Evolutionary conservation across 1,140 invertebrate species (phyloP).

Genomic region (Ceratina australensis): DNA sequence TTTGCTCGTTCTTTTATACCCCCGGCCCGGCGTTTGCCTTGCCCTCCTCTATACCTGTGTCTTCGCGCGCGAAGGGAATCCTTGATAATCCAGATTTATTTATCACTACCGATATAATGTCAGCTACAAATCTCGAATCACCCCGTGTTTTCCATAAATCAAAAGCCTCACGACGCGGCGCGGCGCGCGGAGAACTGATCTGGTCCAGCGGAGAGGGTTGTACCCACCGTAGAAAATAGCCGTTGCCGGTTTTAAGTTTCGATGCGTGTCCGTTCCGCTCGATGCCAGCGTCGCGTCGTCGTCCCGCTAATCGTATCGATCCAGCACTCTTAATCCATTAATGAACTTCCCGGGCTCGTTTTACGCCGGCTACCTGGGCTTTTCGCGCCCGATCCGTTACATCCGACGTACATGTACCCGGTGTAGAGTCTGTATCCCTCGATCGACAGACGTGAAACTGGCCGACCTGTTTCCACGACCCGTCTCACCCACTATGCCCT

Average conservation of each 20-base stretch:
- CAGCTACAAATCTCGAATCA: slow-evolving; percentile 18
- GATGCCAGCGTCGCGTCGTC: slow-evolving; percentile 9
- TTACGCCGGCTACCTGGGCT: slow-evolving; percentile 61
- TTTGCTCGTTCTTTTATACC: background rate
- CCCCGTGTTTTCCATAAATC: slow-evolving; percentile 43
- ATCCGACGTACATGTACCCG: slow-evolving; percentile 34
- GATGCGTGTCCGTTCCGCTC: slow-evolving; percentile 53
- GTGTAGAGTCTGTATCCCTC: slow-evolving; percentile 20
- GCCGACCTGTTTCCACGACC: slow-evolving; percentile 30
- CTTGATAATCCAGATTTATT: slow-evolving; percentile 50
- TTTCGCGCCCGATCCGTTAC: slow-evolving; percentile 60
- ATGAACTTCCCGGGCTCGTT: slow-evolving; percentile 70
- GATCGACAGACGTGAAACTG: slow-evolving; percentile 21
- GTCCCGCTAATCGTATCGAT: slow-evolving; percentile 69
- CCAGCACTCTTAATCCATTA: slow-evolving; percentile 72
- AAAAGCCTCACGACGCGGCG: background rate
- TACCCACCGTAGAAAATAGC: too few relatives aligned
- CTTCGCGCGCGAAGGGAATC: slow-evolving; percentile 33
- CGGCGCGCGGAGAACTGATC: slow-evolving; percentile 53
- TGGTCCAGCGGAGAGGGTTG: background rate
- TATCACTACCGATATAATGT: slow-evolving; percentile 45
- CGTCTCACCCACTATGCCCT: too few relatives aligned
- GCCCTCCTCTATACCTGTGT: background rate
- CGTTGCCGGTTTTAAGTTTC: slow-evolving; percentile 49
- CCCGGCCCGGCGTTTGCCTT: slow-evolving; percentile 14